These are phyloP conservation scores for Prunella strophiata DNA, from an alignment of 2,797 vertebrate genomes.

Conservation along the genomic window DNA sequence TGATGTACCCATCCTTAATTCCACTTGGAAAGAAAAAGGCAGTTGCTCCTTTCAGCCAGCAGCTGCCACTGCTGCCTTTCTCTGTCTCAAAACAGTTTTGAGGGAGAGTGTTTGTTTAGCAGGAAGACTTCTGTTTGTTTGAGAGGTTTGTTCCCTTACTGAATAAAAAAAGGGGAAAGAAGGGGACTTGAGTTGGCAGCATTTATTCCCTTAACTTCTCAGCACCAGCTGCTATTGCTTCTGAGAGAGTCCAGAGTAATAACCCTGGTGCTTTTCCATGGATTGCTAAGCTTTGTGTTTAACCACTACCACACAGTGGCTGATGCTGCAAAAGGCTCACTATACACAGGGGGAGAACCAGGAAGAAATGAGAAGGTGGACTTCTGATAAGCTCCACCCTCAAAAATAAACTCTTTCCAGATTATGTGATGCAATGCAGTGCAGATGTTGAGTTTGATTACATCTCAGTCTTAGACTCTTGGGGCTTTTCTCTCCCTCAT, in stretches of 20 bases:
- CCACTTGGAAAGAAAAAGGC: not conserved
- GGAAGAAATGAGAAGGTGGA: not conserved
- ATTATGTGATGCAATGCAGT: accelerated
- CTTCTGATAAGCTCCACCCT: not conserved
- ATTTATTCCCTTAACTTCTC: not conserved
- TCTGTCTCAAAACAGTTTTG: not conserved
- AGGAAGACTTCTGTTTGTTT: not conserved
- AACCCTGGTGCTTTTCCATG: not conserved
- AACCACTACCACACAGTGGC: not conserved
- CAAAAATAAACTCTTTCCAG: not conserved
- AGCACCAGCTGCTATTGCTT: not conserved
- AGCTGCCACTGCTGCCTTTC: not conserved
- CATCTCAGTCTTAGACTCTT: not conserved
- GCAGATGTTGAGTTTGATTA: not conserved
- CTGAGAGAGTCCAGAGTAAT: not conserved
- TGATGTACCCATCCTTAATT: not conserved
- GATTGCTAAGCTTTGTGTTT: not conserved
- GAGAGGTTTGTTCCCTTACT: not conserved
- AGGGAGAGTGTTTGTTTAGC: not conserved
- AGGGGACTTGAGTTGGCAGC: not conserved
- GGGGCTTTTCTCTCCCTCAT: not conserved
- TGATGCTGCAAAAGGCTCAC: not conserved
- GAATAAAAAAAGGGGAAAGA: not conserved
- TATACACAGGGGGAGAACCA: not conserved
- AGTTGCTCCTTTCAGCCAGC: not conserved